Conservation (phyloP, 1,140 invertebrate species). For the Zaprionus tsacasi region DNA sequence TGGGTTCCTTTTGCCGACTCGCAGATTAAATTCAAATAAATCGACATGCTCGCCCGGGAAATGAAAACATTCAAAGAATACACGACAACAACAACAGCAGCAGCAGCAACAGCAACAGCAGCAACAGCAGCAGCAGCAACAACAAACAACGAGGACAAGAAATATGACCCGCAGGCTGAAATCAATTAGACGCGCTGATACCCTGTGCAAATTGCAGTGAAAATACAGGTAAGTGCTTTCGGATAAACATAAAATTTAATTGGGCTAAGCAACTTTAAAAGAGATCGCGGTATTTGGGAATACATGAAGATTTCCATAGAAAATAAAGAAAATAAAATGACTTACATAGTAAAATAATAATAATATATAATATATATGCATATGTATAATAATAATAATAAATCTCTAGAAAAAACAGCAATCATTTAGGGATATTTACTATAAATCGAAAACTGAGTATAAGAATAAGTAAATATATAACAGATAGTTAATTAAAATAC, state of each 20-base stretch:
- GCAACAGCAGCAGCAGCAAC: constrained; percentile 4
- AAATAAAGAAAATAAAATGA: too few relatives aligned
- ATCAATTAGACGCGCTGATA: not conserved
- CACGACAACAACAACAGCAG: constrained; percentile 53
- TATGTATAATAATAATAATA: too few relatives aligned
- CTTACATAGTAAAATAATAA: too few relatives aligned
- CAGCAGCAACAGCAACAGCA: not conserved
- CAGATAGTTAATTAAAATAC: too few relatives aligned
- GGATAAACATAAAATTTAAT: not conserved
- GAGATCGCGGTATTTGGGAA: not conserved
- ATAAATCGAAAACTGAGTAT: too few relatives aligned
- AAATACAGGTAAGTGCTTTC: not conserved
- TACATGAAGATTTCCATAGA: too few relatives aligned
- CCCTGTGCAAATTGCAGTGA: constrained; percentile 5
- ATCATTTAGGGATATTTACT: too few relatives aligned
- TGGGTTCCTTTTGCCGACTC: not conserved
- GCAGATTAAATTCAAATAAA: constrained; percentile 83
- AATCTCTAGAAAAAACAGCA: too few relatives aligned
- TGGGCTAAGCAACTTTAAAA: not conserved
- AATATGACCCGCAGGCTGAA: constrained; percentile 22
- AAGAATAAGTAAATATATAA: too few relatives aligned
- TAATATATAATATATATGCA: too few relatives aligned
- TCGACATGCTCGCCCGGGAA: constrained; percentile 77
- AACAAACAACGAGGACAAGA: constrained; percentile 40
- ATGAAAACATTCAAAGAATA: constrained; percentile 78